Percentiles rank a stretch among this genome's conserved stretches.
phyloP scores from a whole-genome alignment of 2,113 vertebrate genomes.

The Hyperopisus bebe region DNA sequence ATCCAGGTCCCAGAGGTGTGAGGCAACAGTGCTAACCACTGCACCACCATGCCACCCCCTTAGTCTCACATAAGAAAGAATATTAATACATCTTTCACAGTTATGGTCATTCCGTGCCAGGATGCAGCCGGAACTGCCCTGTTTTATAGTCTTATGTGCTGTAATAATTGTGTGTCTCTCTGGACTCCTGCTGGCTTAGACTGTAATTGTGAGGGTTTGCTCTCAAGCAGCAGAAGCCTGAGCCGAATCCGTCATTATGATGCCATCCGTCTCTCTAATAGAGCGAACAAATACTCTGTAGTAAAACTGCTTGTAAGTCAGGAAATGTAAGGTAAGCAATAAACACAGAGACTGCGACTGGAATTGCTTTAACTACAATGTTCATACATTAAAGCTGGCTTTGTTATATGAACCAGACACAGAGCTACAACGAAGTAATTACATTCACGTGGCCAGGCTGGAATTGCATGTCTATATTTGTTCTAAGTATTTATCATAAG shows the following conservation, averaged over 20 bases:
- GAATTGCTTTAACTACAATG: background rate
- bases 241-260: background rate
- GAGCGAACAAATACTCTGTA: background rate
- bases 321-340: background rate
- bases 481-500: background rate
- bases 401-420: background rate
- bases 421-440: background rate
- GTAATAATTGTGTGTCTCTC: background rate
- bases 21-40: too few relatives aligned
- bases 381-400: background rate
- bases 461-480: background rate
- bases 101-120: background rate
- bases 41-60: too few relatives aligned
- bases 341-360: background rate
- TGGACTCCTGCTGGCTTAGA: background rate
- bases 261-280: background rate
- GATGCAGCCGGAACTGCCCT: background rate
- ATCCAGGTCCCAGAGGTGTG: too few relatives aligned
- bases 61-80: background rate
- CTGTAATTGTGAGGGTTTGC: background rate
- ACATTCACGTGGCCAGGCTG: background rate
- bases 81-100: background rate
- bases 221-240: background rate
- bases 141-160: background rate
- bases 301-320: background rate